Percentiles rank a stretch among this genome's conserved stretches.
Evolutionary conservation across 2,888 invertebrate genomes (phyloP).

Genomic region (Microctonus brassicae): DNA sequence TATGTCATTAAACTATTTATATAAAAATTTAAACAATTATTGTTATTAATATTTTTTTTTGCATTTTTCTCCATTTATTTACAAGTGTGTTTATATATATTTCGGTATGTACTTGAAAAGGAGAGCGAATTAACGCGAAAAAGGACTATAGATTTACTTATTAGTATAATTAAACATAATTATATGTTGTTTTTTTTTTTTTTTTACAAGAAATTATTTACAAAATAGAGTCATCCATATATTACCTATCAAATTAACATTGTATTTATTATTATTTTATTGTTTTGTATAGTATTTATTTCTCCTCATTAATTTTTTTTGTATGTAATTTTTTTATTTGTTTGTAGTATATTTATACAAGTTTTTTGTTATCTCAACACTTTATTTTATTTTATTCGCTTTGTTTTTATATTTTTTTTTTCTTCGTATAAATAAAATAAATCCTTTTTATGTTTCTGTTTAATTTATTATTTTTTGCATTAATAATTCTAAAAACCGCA

Average conservation of each 20-base stretch:
- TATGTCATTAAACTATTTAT: not conserved
- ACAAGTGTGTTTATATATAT: conserved; percentile 21
- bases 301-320: conserved; percentile 23
- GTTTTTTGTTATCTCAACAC: conserved; percentile 43
- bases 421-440: conserved; percentile 62
- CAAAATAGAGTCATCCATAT: conserved; percentile 69
- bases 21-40: conserved; percentile 20
- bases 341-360: conserved; percentile 58
- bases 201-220: conserved; percentile 67
- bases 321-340: conserved; percentile 40
- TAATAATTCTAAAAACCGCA: conserved; percentile 47
- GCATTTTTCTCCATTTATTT: conserved; percentile 6
- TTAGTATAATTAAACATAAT: conserved; percentile 13
- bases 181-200: conserved; percentile 12
- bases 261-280: conserved; percentile 50
- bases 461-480: not conserved
- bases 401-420: conserved; percentile 47
- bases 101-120: not conserved
- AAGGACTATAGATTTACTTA: not conserved
- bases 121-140: not conserved
- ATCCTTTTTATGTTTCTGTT: conserved; percentile 49
- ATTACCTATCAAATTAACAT: conserved; percentile 68
- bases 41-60: conserved; percentile 1
- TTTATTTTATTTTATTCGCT: conserved; percentile 50
- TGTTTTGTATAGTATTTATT: conserved; percentile 24